Base-by-base conservation (phyloP, 2,113 vertebrate species). In the Pygoscelis antarcticus region DNA sequence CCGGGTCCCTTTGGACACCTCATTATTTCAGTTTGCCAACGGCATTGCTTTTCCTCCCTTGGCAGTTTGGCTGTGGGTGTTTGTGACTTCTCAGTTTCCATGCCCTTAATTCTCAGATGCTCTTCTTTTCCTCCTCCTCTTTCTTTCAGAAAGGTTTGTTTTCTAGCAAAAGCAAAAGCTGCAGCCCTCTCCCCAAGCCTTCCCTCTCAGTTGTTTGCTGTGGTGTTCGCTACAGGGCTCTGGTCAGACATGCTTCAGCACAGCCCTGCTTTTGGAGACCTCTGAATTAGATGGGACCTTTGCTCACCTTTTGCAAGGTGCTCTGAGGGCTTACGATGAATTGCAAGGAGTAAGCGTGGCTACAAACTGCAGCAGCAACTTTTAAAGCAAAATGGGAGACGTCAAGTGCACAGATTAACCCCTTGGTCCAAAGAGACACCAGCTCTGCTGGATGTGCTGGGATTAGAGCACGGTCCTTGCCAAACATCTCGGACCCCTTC, bases 71-170 rank as follows among this genome's bases (percentile, higher is more conserved):
- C 87, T 85, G 42, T 42, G 25, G 51, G 6, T 93, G 87, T 95
- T 97, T 96, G 68, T 89, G 75, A 26, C n/a, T 70, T 80, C 81
- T 89, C 29, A 49, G 93, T 95, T 97, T 97, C 94, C 96, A 62
- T 80, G 55, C 42, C 57, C 52, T 83, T 58, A 72, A 69, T 9
- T 62, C 93, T 78, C 90, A 52, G 74, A 64, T 70, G 80, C 5
- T 80, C 52, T 90, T 75, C 74, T 89, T 64, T 21, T 36, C 34
- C 70, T 82, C 36, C 4, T 17, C 10, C 34, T 75, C 27, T 86
- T 64, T 71, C 57, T 81, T 83, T 93, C 51, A 61, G 74, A 52
- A 87, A 51, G 17, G 12, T 71, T 89, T 86, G 36, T 7, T 65
- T 77, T 44, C 29, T 52, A 32, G 19, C n/a, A 38, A 18, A 70